Evolutionary conservation across 2,113 vertebrate species (phyloP).

Genomic region (Bolborhynchus lineola): DNA sequence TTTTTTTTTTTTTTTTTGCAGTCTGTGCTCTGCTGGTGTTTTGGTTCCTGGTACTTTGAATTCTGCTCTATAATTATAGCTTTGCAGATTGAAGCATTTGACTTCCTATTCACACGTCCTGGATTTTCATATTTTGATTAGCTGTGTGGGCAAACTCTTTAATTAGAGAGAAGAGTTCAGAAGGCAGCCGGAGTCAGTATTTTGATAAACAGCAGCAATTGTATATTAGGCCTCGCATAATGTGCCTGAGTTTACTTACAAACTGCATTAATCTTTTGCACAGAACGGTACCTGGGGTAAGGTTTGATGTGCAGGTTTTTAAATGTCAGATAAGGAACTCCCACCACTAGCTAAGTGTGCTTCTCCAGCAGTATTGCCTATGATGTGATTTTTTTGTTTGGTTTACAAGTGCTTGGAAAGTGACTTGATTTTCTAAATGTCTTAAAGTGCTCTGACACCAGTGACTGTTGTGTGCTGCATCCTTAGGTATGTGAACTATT

Average conservation of each 20-base stretch:
- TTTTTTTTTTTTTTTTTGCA: conserved; percentile 11
- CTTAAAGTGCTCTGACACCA: neutral
- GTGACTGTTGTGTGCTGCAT: neutral
- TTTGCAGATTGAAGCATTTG: conserved; percentile 27
- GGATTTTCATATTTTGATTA: conserved; percentile 57
- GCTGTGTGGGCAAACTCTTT: conserved; percentile 46
- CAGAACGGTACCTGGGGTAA: neutral
- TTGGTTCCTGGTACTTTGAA: conserved; percentile 13
- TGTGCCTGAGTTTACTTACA: neutral
- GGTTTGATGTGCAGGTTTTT: neutral
- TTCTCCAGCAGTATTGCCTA: neutral
- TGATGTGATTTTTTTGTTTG: neutral
- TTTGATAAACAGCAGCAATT: neutral
- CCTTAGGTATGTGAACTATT: neutral
- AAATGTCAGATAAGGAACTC: neutral
- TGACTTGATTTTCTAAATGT: neutral
- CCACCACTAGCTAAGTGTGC: neutral
- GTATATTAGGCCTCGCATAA: neutral
- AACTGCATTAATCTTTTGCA: neutral
- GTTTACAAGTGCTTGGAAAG: neutral
- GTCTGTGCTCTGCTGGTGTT: conserved; percentile 32
- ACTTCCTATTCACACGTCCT: conserved; percentile 2
- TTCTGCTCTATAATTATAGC: conserved; percentile 46
- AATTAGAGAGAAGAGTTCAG: conserved; percentile 35
- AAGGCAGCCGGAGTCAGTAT: conserved; percentile 16